phyloP scores from a whole-genome alignment of 1,140 invertebrate genomes.

The Lerema accius region DNA sequence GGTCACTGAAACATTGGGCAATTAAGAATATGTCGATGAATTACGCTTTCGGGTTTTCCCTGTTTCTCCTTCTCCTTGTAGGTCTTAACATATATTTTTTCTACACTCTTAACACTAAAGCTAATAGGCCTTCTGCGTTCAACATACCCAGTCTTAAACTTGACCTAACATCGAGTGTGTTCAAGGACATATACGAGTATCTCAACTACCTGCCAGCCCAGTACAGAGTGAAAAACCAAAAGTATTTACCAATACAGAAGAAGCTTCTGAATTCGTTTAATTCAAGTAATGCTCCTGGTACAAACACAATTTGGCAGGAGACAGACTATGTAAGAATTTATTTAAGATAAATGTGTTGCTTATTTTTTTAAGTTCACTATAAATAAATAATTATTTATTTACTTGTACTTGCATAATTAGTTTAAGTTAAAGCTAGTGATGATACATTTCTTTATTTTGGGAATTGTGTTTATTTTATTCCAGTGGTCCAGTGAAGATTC shows the following conservation, averaged over 20 bases:
- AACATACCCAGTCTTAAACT: conserved; percentile 56
- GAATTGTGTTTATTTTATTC: too few relatives aligned
- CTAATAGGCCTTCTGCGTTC: conserved; percentile 50
- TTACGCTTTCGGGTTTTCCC: conserved; percentile 70
- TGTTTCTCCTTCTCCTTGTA: conserved; percentile 68
- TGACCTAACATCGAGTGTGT: conserved; percentile 54
- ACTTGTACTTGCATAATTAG: too few relatives aligned
- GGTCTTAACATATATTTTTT: conserved; percentile 73
- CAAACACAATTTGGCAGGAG: conserved; percentile 54
- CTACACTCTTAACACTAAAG: conserved; percentile 60
- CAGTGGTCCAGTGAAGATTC: conserved; percentile 88
- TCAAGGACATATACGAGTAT: conserved; percentile 68
- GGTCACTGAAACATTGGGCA: not conserved
- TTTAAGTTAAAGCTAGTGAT: too few relatives aligned
- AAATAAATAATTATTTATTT: too few relatives aligned
- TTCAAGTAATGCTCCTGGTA: conserved; percentile 41
- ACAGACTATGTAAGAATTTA: conserved; percentile 57
- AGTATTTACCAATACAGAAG: conserved; percentile 55
- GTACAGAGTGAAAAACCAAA: conserved; percentile 63
- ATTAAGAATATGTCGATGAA: conserved; percentile 61
- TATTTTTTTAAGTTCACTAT: too few relatives aligned
- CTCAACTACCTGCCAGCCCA: conserved; percentile 64
- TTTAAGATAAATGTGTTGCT: conserved; percentile 23
- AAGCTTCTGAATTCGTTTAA: conserved; percentile 63
- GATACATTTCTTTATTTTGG: too few relatives aligned